Base-by-base conservation (phyloP, 2,797 vertebrate genomes). In the Ptychobarbus kaznakovi region DNA sequence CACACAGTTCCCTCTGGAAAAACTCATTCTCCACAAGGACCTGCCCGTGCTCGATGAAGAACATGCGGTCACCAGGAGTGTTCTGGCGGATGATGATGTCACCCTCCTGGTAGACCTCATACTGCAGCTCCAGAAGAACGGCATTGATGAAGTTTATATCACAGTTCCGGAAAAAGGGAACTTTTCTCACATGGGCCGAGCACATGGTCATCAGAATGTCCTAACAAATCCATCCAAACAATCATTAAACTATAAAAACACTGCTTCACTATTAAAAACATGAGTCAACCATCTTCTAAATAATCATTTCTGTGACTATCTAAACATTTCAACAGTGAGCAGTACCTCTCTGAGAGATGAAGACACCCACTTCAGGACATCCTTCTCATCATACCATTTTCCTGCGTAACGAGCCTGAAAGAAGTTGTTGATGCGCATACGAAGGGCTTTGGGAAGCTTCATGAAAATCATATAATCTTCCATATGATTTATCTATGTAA, bases 401-500 rank as follows among this genome's bases (percentile, higher is more conserved):
- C 94, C 94, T 18, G 92, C 90, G 2, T 93, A 94, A n/a, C 93
- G 93, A 42, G 94, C 93, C 91, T 94, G 92, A 91, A 92, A 94
- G 88, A 96, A 96, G 87, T 92, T 95, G 82, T 38, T 95, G 88
- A 96, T 92, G 8, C 94, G 93, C 40, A 93, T 90, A 84, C 94
- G 93, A 86, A 96, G 90, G 66, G 94, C 94, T 51, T 94, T 93
- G 0, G 95, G 95, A 11, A 96, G 94, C 90, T 95, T 96, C 93
- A 95, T 93, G 86, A 94, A 96, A 74, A 91, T 9, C 93, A 96
- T 95, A 90, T 96, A 96, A 79, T 95, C 94, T 91, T 95, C 95
- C 87, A 95, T 66, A 44, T 94, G 93, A 88, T 95, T 94, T 91
- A 95, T 93, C 94, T 95, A 89, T 51, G 63, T 83, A 9, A 78